A percentile compares a stretch with the other conserved stretches of the same genome.
Conservation (phyloP, 2,797 vertebrate genomes). For the Aselliscus stoliczkanus region DNA sequence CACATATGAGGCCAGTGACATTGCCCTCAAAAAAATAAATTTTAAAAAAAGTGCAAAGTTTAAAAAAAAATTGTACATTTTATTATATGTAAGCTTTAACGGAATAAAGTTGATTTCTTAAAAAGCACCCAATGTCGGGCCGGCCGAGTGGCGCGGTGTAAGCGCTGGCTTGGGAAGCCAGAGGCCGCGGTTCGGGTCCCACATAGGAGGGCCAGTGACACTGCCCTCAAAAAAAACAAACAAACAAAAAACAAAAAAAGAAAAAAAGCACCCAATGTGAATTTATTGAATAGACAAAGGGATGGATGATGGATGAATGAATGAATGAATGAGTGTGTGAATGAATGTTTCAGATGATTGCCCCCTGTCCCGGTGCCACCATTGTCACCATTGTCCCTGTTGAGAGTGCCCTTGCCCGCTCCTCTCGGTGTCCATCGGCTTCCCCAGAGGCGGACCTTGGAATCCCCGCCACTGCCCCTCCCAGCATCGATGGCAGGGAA, state of each 20-base stretch:
- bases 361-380: background rate
- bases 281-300: background rate
- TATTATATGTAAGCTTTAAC: background rate
- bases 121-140: background rate
- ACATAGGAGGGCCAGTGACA: too few relatives aligned
- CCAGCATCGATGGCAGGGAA: background rate
- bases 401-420: background rate
- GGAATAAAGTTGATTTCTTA: background rate
- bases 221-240: too few relatives aligned
- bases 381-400: background rate
- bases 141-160: too few relatives aligned
- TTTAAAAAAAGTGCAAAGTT: too few relatives aligned
- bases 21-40: too few relatives aligned
- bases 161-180: too few relatives aligned
- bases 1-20: too few relatives aligned
- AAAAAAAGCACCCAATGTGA: background rate
- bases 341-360: background rate
- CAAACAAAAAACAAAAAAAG: too few relatives aligned
- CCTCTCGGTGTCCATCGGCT: background rate
- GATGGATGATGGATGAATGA: background rate
- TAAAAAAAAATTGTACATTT: background rate
- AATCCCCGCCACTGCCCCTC: rapidly evolving
- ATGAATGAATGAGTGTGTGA: background rate
- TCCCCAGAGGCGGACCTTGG: background rate
- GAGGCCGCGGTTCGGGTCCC: too few relatives aligned